Conservation (phyloP, 2,888 invertebrate genomes). For the Myopa testacea region DNA sequence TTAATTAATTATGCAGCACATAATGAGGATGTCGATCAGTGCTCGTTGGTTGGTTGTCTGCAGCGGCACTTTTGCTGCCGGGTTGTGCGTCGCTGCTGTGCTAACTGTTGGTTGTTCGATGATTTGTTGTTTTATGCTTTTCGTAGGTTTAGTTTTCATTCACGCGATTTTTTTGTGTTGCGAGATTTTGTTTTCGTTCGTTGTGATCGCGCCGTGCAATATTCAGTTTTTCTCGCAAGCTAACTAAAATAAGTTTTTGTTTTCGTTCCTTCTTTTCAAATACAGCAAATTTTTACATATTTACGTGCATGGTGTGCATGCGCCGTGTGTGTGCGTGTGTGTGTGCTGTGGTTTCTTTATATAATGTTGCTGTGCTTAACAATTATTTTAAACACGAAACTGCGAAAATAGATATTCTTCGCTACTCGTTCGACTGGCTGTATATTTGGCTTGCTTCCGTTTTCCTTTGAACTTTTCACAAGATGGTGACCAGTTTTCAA, state of each 20-base stretch:
- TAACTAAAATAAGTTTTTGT: conserved; percentile 27
- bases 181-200: conserved; percentile 37
- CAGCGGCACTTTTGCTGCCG: conserved; percentile 46
- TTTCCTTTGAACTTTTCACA: conserved; percentile 18
- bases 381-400: conserved; percentile 25
- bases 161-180: conserved; percentile 23
- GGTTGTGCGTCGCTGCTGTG: conserved; percentile 39
- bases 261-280: conserved; percentile 27
- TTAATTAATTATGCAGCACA: conserved; percentile 30
- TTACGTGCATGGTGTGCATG: background rate
- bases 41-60: background rate
- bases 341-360: conserved; percentile 20
- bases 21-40: conserved; percentile 21
- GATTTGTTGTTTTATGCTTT: conserved; percentile 51
- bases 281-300: conserved; percentile 35
- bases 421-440: conserved; percentile 14
- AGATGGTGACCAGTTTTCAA: background rate
- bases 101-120: conserved; percentile 44
- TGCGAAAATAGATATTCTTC: conserved; percentile 34
- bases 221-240: conserved; percentile 38
- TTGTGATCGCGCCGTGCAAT: conserved; percentile 53
- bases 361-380: conserved; percentile 18
- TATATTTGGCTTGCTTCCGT: conserved; percentile 23
- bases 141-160: conserved; percentile 52
- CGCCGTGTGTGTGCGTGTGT: background rate